phyloP scores from a whole-genome alignment of 2,888 invertebrate species.

The Xestia xanthographa region DNA sequence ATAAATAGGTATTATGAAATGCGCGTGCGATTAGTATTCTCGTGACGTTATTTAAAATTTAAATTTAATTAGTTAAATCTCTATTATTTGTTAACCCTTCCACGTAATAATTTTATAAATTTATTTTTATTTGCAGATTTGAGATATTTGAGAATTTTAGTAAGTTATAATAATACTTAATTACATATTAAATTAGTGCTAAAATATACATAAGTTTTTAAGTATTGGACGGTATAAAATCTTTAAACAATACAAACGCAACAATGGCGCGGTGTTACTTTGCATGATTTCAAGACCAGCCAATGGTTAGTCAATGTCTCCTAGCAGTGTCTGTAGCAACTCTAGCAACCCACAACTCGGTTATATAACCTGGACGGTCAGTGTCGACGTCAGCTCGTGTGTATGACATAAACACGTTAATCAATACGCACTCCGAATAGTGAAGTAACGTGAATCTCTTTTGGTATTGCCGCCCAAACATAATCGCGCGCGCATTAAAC shows the following conservation, averaged over 20 bases:
- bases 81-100: slow-evolving; percentile 2
- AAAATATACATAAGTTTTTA: slow-evolving; percentile 1
- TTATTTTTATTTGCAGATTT: neutral
- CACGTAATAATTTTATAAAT: neutral
- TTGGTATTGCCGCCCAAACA: slow-evolving; percentile 8
- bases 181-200: neutral
- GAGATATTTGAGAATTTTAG: neutral
- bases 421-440: slow-evolving; percentile 19
- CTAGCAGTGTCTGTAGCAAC: slow-evolving; percentile 9
- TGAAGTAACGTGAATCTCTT: slow-evolving; percentile 20
- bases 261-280: slow-evolving; percentile 11
- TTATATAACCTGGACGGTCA: slow-evolving; percentile 24
- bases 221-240: neutral
- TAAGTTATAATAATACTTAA: neutral
- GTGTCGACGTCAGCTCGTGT: slow-evolving; percentile 43
- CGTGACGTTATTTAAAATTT: neutral
- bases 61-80: slow-evolving; percentile 1
- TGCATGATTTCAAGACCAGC: slow-evolving; percentile 25
- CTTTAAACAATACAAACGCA: slow-evolving; percentile 6
- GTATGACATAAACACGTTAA: slow-evolving; percentile 37
- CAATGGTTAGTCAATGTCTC: slow-evolving; percentile 35
- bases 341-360: slow-evolving; percentile 5
- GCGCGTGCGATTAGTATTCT: slow-evolving; percentile 62
- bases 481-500: slow-evolving; percentile 55
- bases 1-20: slow-evolving; percentile 50